These are phyloP conservation scores for Myotis findleyi DNA, from an alignment of 2,797 vertebrate genomes.

Conservation along the genomic window DNA sequence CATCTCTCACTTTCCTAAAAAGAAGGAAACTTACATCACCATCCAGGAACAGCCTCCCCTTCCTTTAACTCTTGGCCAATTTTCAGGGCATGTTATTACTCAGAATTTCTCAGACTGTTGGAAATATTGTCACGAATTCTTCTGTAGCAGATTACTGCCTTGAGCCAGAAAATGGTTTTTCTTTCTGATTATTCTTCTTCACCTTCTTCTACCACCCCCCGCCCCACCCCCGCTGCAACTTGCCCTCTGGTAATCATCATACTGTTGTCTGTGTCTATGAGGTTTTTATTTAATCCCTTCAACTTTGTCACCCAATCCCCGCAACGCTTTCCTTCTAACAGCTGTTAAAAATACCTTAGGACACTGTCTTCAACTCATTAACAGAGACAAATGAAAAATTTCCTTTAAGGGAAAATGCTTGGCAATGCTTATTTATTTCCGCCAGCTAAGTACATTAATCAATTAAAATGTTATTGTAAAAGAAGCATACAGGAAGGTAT, in stretches of 20 bases:
- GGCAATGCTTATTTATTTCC: background rate
- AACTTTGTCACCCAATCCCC: background rate
- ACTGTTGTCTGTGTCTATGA: background rate
- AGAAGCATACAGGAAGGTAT: background rate
- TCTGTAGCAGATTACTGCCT: background rate
- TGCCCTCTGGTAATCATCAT: background rate
- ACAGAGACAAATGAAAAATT: background rate
- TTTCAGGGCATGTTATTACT: background rate
- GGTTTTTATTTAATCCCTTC: background rate
- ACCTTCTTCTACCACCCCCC: background rate
- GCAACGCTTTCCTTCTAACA: background rate
- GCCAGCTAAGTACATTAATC: background rate
- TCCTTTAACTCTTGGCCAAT: background rate
- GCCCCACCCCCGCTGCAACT: background rate
- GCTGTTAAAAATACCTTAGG: background rate
- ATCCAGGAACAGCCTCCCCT: background rate
- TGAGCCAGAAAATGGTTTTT: background rate
- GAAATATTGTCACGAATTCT: background rate
- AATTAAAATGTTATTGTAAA: background rate
- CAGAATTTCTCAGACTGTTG: background rate
- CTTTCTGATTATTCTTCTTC: background rate
- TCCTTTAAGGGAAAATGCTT: background rate
- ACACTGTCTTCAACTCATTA: background rate
- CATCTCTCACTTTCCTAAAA: slow-evolving; percentile 96
- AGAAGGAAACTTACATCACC: background rate